Percentiles rank a stretch among this genome's conserved stretches.
phyloP scores from a whole-genome alignment of 2,797 vertebrate genomes.

The Malurus splendens region DNA sequence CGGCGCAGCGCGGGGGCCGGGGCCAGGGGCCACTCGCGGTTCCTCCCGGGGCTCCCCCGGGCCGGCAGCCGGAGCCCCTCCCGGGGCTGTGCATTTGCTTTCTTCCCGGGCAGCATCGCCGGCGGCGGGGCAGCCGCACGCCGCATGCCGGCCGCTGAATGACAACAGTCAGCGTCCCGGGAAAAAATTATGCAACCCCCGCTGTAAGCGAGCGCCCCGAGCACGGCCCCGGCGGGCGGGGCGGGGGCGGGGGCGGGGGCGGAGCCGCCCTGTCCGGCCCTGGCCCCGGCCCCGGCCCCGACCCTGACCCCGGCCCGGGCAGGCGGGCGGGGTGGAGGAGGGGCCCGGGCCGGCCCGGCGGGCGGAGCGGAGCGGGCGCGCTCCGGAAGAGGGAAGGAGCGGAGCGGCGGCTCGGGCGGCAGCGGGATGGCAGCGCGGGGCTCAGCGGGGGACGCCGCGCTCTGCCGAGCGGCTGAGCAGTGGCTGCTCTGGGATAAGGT shows the following conservation, averaged over 20 bases:
- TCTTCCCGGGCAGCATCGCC: background rate
- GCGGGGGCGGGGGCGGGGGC: too few species aligned
- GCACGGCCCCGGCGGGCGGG: too few species aligned
- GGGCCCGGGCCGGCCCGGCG: background rate
- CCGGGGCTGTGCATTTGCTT: too few species aligned
- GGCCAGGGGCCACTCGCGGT: too few species aligned
- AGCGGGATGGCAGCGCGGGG: constrained; percentile 60
- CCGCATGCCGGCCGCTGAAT: background rate
- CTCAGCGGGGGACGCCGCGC: constrained; percentile 27
- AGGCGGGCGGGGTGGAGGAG: background rate
- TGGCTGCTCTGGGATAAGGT: constrained; percentile 90
- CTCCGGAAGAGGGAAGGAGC: background rate
- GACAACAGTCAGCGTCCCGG: background rate
- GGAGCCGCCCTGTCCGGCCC: background rate
- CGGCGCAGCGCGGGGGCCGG: too few species aligned
- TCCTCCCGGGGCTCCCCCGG: background rate
- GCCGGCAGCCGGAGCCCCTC: background rate
- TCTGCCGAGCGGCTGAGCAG: constrained; percentile 64
- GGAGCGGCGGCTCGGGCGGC: background rate
- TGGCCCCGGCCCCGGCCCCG: background rate
- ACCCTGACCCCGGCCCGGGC: background rate
- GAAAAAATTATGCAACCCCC: too few species aligned
- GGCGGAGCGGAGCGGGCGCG: background rate
- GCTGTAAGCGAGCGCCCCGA: background rate
- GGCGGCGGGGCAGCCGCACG: background rate